Evolutionary conservation across 2,888 invertebrate genomes (phyloP).

Genomic region (Monopis laevigella): DNA sequence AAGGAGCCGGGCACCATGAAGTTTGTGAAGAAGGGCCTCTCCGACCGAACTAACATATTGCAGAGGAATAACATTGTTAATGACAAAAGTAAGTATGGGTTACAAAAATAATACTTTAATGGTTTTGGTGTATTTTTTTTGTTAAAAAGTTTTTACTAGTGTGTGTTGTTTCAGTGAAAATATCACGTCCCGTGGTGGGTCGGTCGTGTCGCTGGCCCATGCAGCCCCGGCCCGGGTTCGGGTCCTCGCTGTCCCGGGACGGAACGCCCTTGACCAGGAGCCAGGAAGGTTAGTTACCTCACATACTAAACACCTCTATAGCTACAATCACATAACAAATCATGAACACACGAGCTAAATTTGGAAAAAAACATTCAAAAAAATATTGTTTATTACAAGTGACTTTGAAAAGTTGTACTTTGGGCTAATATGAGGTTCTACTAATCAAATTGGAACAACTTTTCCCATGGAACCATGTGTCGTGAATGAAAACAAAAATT

Average conservation of each 20-base stretch:
- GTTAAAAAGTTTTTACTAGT: neutral
- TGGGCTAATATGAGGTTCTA: too few species aligned
- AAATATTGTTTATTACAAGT: too few species aligned
- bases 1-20: constrained; percentile 25
- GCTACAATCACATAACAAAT: too few species aligned
- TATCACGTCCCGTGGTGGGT: constrained; percentile 12
- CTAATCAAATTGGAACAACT: too few species aligned
- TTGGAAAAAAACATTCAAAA: too few species aligned
- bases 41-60: constrained; percentile 45
- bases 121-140: neutral
- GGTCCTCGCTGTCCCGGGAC: constrained; percentile 42
- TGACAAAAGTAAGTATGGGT: constrained; percentile 33
- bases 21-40: constrained; percentile 35
- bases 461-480: too few species aligned
- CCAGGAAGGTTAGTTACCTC: constrained; percentile 43
- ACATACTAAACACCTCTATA: too few species aligned
- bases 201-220: neutral
- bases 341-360: too few species aligned
- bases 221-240: constrained; percentile 33
- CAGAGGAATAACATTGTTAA: constrained; percentile 35
- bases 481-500: too few species aligned
- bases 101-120: neutral
- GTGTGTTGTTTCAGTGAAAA: constrained; percentile 25
- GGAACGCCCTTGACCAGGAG: constrained; percentile 36
- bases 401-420: too few species aligned